Percentiles rank a stretch among this genome's conserved stretches.
These are phyloP conservation scores for Pseudorasbora parva DNA, from an alignment of 2,113 vertebrate species.

Conservation along the genomic window DNA sequence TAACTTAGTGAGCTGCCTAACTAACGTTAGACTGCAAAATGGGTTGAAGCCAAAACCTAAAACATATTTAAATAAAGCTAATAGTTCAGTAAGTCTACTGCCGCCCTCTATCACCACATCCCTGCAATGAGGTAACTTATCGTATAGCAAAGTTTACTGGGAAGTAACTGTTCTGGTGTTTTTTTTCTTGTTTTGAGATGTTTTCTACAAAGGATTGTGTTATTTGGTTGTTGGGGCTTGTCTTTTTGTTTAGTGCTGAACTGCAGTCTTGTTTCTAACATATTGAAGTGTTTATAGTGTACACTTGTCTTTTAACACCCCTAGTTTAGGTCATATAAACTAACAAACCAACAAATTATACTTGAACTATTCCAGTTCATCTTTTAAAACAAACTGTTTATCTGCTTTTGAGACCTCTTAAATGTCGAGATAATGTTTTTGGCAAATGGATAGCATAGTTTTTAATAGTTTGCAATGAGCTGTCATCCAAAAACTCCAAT, in stretches of 20 bases:
- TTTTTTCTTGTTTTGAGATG: not conserved
- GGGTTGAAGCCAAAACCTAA: too few relatives aligned
- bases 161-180: not conserved
- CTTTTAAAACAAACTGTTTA: not conserved
- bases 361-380: not conserved
- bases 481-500: not conserved
- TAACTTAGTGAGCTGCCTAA: not conserved
- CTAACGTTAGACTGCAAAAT: constrained; percentile 1
- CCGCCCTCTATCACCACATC: not conserved
- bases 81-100: not conserved
- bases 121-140: not conserved
- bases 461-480: too few relatives aligned
- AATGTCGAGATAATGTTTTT: not conserved
- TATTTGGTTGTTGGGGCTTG: not conserved
- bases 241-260: not conserved
- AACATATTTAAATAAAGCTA: not conserved
- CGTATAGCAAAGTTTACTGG: not conserved
- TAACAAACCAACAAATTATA: not conserved
- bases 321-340: not conserved
- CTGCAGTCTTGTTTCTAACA: not conserved
- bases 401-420: not conserved
- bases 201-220: not conserved
- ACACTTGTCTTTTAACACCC: not conserved
- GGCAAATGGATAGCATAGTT: not conserved
- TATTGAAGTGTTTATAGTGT: not conserved